Evolutionary conservation across 2,888 invertebrate genomes (phyloP).

Genomic region (Tetramorium bicarinatum): DNA sequence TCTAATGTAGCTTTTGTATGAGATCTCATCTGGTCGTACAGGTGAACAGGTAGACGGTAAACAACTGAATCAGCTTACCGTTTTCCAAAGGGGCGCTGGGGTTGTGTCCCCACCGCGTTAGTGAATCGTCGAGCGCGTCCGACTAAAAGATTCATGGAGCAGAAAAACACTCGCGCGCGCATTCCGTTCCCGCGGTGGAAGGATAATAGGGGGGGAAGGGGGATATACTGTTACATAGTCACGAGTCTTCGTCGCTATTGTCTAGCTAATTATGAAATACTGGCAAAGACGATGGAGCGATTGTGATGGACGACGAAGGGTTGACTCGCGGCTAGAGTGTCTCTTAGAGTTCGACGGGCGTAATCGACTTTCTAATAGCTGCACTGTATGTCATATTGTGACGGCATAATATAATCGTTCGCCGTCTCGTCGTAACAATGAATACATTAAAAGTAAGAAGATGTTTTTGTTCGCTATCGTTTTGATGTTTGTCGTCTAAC

Average conservation of each 20-base stretch:
- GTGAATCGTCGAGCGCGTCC: constrained; percentile 67
- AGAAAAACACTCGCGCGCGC: constrained; percentile 73
- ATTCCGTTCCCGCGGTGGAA: constrained; percentile 46
- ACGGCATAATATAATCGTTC: constrained; percentile 6
- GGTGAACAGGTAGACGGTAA: constrained; percentile 83
- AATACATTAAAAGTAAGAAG: background rate
- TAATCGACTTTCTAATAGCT: constrained; percentile 45
- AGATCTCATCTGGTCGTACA: constrained; percentile 63
- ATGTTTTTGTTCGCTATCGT: background rate
- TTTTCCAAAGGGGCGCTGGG: constrained; percentile 65
- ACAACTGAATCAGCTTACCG: constrained; percentile 82
- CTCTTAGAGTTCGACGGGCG: constrained; percentile 22
- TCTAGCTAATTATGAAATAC: constrained; percentile 75
- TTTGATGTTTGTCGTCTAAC: background rate
- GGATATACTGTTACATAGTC: constrained; percentile 39
- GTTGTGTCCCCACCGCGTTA: constrained; percentile 61
- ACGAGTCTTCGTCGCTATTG: constrained; percentile 66
- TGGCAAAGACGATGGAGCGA: constrained; percentile 57
- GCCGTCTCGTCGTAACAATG: background rate
- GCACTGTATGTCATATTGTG: background rate
- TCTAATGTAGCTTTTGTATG: constrained; percentile 48
- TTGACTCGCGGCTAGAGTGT: constrained; percentile 23
- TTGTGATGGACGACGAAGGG: constrained; percentile 46
- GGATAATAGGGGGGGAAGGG: constrained; percentile 35
- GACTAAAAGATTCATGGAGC: constrained; percentile 81